Base-by-base conservation (phyloP, 1,140 invertebrate species). In the Oncopeltus fasciatus region DNA sequence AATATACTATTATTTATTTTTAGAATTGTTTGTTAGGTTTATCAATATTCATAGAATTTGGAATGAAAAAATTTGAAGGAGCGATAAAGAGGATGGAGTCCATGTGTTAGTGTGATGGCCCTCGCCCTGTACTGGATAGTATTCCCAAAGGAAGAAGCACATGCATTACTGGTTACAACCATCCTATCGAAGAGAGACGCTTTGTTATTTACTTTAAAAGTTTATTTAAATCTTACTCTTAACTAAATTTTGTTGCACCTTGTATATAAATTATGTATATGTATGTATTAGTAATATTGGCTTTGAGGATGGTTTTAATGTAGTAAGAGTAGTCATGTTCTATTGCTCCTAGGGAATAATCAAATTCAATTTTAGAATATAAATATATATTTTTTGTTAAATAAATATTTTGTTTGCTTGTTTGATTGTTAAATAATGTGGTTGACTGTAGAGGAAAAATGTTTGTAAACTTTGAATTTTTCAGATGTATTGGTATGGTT, bases 21-120 rank as follows among this genome's bases (percentile, higher is more conserved):
- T 64, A 57, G 58, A 53, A 26, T 60, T 62, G 58, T 27, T 64
- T 67, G 70, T 70, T 67, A 68, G 69, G 69, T 66, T 62, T 60
- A 62, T 62, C 38, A 56, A n/a, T n/a, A n/a, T n/a, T n/a, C n/a
- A 56, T 62, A 24, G 21, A 62, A 46, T 58, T 51, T 58, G 28
- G 53, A 21, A 58, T 56, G 20, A 14, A 56, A 59, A n/a, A n/a
- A n/a, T n/a, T 58, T 63, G 62, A 59, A 46, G 31, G 46, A 59
- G 62, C 56, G 62, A 43, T 63, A 59, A 59, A 28, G 56, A 63
- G 43, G 56, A 11, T 29, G 26, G 59, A 18, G 38, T 57, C 62
- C 62, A 49, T 24, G 27, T 18, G 26, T 31, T 46, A 16, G 28
- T 29, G 24, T 31, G 26, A 51, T 29, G 26, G 18, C 16, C 29